Evolutionary conservation across 2,113 vertebrate genomes (phyloP), one percentile per base, ranked within the genome.

Genomic region (Labeo rohita): DNA sequence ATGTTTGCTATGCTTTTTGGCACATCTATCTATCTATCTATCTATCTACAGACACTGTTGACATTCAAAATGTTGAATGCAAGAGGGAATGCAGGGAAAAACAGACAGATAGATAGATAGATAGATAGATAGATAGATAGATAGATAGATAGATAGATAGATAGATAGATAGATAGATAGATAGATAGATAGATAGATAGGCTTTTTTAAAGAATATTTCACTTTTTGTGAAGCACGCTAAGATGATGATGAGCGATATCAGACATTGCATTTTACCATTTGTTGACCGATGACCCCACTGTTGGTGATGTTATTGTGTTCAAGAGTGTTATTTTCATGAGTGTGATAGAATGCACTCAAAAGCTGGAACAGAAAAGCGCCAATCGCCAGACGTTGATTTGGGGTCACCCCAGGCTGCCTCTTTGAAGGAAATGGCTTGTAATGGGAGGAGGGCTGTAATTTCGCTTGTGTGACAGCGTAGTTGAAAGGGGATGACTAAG

Each of bases 251-350:
- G 70, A 45, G 70, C 13, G 16, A n/a, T n/a, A 61, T 9, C 59
- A 72, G 68, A 18, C 21, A 34, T 10, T 52, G 23, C 11, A 50
- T 49, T 50, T 15, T 28, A 23, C 8, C 36, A 39, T 28, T 13
- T 39, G 50, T 6, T 36, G 50, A 77, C 8, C 28, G 50, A 56
- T 77, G 49, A 77, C 28, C 23, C 34, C 28, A 18, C 13, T 21
- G 2, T 9, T n/a, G 28, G 49, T 56, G 16, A 49, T 74, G 76
- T 39, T 54, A 74, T 74, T 74, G n/a, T 49, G 77, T 80, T 61
- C 21, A 80, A 80, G 54, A 45, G 54, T 61, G 36, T 80, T 61
- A 80, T 80, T 80, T 61, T 61, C 77, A 23, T 61, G 77, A 80
- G 54, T 61, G 77, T 56, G 16, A 18, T 56, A 78, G 50, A 78